Evolutionary conservation across 2,113 vertebrate genomes (phyloP).

Genomic region (Sander lucioperca): DNA sequence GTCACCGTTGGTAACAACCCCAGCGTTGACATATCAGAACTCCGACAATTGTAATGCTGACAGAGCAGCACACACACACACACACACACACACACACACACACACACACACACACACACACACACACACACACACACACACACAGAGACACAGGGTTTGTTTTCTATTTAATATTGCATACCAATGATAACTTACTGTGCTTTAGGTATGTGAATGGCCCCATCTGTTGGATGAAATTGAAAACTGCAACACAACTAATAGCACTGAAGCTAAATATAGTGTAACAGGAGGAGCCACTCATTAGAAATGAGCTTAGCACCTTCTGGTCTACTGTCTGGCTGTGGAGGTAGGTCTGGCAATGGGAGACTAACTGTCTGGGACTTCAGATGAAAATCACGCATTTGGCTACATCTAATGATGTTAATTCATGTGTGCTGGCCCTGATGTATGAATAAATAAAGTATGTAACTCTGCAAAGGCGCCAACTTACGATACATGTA

Average conservation of each 20-base stretch:
- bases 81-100: neutral
- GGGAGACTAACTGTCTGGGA: too few relatives aligned
- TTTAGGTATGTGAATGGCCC: neutral
- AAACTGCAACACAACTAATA: neutral
- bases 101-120: neutral
- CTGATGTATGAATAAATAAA: too few relatives aligned
- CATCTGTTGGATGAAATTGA: slow-evolving; percentile 50
- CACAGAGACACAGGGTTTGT: neutral
- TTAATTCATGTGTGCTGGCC: too few relatives aligned
- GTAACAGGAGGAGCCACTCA: neutral
- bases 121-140: slow-evolving; percentile 5
- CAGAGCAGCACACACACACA: neutral
- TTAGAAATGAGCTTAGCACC: neutral
- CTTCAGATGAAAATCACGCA: too few relatives aligned
- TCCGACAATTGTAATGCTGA: neutral
- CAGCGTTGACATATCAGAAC: neutral
- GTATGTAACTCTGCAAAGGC: too few relatives aligned
- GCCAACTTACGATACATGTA: too few relatives aligned
- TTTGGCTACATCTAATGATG: too few relatives aligned
- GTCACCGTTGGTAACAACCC: neutral
- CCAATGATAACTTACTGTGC: too few relatives aligned
- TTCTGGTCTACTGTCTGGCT: neutral
- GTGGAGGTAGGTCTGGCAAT: too few relatives aligned
- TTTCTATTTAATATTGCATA: slow-evolving; percentile 12
- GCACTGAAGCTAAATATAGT: neutral